Evolutionary conservation across 2,888 invertebrate species (phyloP), one percentile per base, ranked within the genome.

Genomic region (Parapristionchus giblindavisi): DNA sequence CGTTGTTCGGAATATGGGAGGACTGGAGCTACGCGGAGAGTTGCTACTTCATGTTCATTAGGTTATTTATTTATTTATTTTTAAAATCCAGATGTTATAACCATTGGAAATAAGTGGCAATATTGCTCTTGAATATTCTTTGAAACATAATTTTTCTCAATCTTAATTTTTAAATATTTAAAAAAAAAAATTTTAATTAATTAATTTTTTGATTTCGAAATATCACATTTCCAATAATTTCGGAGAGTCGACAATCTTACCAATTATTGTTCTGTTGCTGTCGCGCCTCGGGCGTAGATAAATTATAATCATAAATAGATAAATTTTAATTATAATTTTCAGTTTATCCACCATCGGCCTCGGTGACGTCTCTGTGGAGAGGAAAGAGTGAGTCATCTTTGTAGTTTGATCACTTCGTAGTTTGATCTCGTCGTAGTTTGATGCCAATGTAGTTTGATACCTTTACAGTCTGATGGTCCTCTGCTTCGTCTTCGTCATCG

Each of bases 1-100:
- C 93, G 87, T 91, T 98, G 68, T 98, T 98, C 89, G 92, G 93
- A 2, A 90, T 93, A 87, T 96, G 95, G 94, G 96, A 97, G 89
- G 92, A 92, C 34, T 90, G 90, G 90, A 86, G 81, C 27, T 89
- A 89, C 79, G 82, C 88, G 21, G 88, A 89, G 66, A 88, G 89
- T 6, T 87, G 89, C 78, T 90, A 90, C 82, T 90, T 90, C 82
- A 88, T 90, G 78, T 90, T 90, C 80, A 89, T 89, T 76, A 73
- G 73, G 73, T 73, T 17, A 65, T 43, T 17, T 43, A 43, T 17
- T n/a, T n/a, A n/a, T n/a, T n/a, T n/a, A n/a, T n/a, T n/a, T n/a
- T n/a, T n/a, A n/a, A n/a, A n/a, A n/a, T n/a, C n/a, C n/a, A n/a
- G n/a, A n/a, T n/a, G n/a, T n/a, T n/a, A n/a, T n/a, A n/a, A n/a